phyloP scores from a whole-genome alignment of 2,888 invertebrate species.

The Xestobium rufovillosum region DNA sequence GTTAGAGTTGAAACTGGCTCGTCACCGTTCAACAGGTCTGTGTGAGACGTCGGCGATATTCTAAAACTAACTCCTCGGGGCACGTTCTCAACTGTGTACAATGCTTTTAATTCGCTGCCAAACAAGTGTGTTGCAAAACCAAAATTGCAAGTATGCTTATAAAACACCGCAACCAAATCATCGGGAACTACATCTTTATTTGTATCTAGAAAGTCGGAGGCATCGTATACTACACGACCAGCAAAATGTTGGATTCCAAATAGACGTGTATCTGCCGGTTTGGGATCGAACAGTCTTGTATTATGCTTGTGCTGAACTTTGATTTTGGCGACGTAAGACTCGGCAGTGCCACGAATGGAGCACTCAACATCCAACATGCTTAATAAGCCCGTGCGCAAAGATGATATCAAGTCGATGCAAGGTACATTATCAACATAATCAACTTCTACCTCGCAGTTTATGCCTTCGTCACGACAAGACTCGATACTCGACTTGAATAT shows the following conservation, averaged over 20 bases:
- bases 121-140: conserved; percentile 97
- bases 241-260: conserved; percentile 91
- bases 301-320: conserved; percentile 77
- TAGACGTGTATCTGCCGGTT: conserved; percentile 68
- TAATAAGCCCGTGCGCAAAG: conserved; percentile 81
- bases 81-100: conserved; percentile 66
- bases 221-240: conserved; percentile 80
- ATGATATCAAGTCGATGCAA: conserved; percentile 91
- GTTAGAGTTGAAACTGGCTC: conserved; percentile 84
- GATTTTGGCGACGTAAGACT: conserved; percentile 73
- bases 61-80: conserved; percentile 76
- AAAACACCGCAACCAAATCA: conserved; percentile 86
- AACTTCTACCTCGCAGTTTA: conserved; percentile 80
- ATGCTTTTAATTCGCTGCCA: conserved; percentile 80
- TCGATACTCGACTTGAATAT: conserved; percentile 92
- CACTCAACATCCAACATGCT: conserved; percentile 91
- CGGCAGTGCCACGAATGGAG: conserved; percentile 72
- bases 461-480: conserved; percentile 89
- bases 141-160: conserved; percentile 87
- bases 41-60: conserved; percentile 83
- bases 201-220: conserved; percentile 81
- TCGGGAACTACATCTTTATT: conserved; percentile 90
- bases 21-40: conserved; percentile 73
- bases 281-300: conserved; percentile 70
- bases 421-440: conserved; percentile 94